phyloP scores from a whole-genome alignment of 1,140 invertebrate species.

The Drosophila equinoxialis region DNA sequence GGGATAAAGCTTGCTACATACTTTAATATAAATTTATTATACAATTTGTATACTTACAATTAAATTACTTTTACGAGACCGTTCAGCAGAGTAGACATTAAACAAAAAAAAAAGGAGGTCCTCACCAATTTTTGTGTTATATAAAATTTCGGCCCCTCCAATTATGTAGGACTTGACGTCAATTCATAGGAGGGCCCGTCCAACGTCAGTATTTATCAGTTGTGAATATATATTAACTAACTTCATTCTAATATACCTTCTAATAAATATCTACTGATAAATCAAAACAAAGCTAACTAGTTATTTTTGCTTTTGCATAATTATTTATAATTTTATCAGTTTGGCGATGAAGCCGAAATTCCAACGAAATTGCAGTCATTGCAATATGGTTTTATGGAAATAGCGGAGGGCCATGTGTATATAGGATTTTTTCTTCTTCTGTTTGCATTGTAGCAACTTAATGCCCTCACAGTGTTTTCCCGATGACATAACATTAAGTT shows the following conservation, averaged over 20 bases:
- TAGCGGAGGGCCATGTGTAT: conserved; percentile 47
- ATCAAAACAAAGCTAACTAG: neutral
- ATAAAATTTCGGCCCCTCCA: neutral
- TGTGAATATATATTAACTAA: neutral
- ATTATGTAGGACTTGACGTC: neutral
- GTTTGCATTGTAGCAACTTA: conserved; percentile 37
- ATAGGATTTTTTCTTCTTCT: conserved; percentile 58
- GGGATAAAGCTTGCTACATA: conserved; percentile 26
- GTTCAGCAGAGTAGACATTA: conserved; percentile 66
- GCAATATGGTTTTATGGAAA: conserved; percentile 42
- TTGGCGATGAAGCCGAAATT: neutral
- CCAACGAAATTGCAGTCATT: neutral
- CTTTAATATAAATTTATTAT: conserved; percentile 25
- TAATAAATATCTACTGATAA: conserved; percentile 11
- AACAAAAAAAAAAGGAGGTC: conserved; percentile 36
- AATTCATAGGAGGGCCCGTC: neutral
- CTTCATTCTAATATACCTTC: neutral
- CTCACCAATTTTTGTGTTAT: neutral
- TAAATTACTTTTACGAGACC: conserved; percentile 38
- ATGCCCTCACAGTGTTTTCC: conserved; percentile 45
- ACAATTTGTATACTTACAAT: conserved; percentile 4
- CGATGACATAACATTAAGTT: conserved; percentile 21
- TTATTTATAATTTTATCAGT: neutral
- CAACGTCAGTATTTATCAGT: conserved; percentile 15
- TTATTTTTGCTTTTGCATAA: neutral